Evolutionary conservation across 2,888 invertebrate genomes (phyloP), one percentile per base, ranked within the genome.

Genomic region (Epistrophe eligans): DNA sequence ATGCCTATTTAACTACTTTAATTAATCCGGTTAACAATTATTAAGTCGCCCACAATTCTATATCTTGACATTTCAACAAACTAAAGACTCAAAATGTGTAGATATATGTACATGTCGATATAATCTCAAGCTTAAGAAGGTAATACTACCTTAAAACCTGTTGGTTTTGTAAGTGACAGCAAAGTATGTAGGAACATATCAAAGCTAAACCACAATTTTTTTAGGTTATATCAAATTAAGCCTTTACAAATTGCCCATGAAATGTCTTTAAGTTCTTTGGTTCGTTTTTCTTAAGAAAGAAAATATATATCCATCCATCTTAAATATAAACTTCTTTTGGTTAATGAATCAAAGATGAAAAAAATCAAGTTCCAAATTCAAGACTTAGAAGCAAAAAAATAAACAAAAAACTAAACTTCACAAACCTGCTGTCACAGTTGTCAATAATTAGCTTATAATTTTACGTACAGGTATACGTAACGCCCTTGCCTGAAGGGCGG

Each of bases 401-500:
- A n/a, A n/a, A n/a, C n/a, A 52, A 24, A 52, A 52, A 7, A 15
- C n/a, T n/a, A 55, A 15, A 55, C 15, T 0, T 55, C 28, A 55
- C 28, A 55, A 55, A 55, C 32, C 55, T 32, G 55, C 15, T 55
- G 52, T 28, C 52, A 28, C 9, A 35, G 17, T 11, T 11, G 35
- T 17, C 35, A 38, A 24, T 24, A 38, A 17, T 48, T 10, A 11
- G 40, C 15, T 15, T 40, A 62, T 24, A 24, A 40, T 24, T 62
- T 62, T 60, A 60, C 60, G 3, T 38, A 35, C 5, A 32, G 6
- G 32, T 35, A 35, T 32, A 10, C 15, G 48, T 40, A 62, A 62
- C 40, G 40, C 62, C 62, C 62, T 62, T 62, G 62, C 40, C 13
- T 40, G 62, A 62, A 62, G 62, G 40, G 62, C 62, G 24, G 40